Evolutionary conservation across 2,797 vertebrate species (phyloP), one percentile per base, ranked within the genome.

Genomic region (Pygocentrus nattereri): DNA sequence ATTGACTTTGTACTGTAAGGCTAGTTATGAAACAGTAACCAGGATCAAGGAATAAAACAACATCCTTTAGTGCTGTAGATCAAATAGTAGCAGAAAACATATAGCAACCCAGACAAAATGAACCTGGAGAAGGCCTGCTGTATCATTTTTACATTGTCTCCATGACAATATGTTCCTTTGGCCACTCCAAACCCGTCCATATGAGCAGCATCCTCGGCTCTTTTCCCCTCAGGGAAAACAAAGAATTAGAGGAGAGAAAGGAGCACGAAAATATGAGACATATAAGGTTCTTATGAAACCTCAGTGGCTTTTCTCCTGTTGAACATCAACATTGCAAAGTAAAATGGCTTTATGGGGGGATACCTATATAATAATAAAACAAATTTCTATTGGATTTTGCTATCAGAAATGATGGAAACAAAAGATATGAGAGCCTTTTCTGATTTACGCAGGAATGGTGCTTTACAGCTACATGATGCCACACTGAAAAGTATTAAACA

Each of bases 141-240:
- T 90, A 93, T 93, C 88, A 92, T 92, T 92, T 92, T 92, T 92
- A 89, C 92, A 92, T 93, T 91, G 90, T 93, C 92, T 85, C 88
- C 72, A 84, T 90, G 91, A 93, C 91, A 93, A 93, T 89, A 89
- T 90, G 88, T 88, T 92, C 91, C 91, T 93, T 92, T 87, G 88
- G 91, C 82, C 84, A 91, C 84, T 91, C 89, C 87, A 88, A 92
- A 91, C 78, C 87, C 85, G 91, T 92, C 90, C 84, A 87, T 82
- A 88, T 76, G 85, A 88, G 85, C 85, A 92, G 91, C 88, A 91
- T 91, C 86, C 84, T 88, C 87, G 82, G 79, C 91, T 89, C 90
- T 91, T 84, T 85, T 82, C 87, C 85, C 91, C 88, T 85, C 50
- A 78, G 90, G 91, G 92, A 92, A 86, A 88, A 91, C 90, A 91